Evolutionary conservation across 2,797 vertebrate genomes (phyloP).

Genomic region (Darevskia mixta): DNA sequence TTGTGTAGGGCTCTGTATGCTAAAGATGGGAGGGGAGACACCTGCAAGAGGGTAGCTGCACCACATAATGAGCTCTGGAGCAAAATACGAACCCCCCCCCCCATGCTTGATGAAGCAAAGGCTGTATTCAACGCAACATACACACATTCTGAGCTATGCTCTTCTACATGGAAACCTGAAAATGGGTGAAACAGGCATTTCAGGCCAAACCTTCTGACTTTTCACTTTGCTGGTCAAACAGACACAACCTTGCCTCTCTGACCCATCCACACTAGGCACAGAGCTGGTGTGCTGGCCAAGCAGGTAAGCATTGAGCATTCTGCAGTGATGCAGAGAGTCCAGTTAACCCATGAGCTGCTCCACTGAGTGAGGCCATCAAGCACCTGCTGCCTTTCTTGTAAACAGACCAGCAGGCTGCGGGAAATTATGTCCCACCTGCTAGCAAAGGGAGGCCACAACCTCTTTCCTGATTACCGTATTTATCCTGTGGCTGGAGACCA

Average conservation of each 20-base stretch:
- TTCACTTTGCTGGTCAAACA: neutral
- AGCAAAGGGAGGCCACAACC: neutral
- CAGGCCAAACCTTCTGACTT: neutral
- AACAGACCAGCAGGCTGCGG: neutral
- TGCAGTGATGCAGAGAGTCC: neutral
- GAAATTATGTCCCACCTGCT: neutral
- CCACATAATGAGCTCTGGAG: neutral
- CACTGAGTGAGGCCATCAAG: neutral
- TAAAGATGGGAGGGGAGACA: no score
- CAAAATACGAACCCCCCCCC: neutral
- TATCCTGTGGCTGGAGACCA: neutral
- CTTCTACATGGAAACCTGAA: neutral
- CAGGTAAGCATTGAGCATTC: neutral
- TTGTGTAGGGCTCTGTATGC: no score
- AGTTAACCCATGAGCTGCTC: neutral
- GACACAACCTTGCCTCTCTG: neutral
- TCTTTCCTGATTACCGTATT: neutral
- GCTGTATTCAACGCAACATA: neutral
- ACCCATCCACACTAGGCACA: neutral
- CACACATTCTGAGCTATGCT: neutral
- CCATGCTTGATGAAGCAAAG: neutral
- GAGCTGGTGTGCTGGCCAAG: neutral
- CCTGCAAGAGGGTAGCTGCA: no score
- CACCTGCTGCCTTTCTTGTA: neutral
- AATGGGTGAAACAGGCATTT: neutral